Base-by-base conservation (phyloP, 2,888 invertebrate genomes). In the Dolichomitus sp. region DNA sequence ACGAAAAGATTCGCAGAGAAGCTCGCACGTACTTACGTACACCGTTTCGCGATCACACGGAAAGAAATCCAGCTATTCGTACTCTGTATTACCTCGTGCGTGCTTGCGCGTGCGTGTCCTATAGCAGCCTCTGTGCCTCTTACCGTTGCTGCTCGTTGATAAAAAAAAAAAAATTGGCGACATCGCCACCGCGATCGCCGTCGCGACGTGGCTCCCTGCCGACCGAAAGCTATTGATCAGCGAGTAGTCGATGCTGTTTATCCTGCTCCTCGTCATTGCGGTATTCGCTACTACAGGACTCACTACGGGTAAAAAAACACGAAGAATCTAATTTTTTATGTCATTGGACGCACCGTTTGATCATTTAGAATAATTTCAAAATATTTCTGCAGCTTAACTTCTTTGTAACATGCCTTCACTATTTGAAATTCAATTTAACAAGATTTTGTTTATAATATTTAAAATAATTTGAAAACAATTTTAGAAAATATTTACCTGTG, bases 221-320 rank as follows among this genome's bases (percentile, higher is more conserved):
- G 86, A 88, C 87, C 89, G 86, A 88, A 87, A 86, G 88, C 90
- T 89, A 90, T 90, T 90, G 89, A 90, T 90, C 90, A 88, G 88
- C 85, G 87, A 85, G 86, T 87, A 77, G 76, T 68, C 17, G 68
- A 61, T 42, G 48, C 42, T 69, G 54, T 73, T 61, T 19, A 37
- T 68, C 42, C 54, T 61, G 37, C 54, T 68, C 33, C 42, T 37
- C n/a, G 52, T 30, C 45, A 17, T 27, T 9, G 17, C 33, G 57
- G 33, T 59, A 59, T 59, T 33, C 14, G 57, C 33, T 33, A 7
- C 33, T 2, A 17, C 33, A 19, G 33, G 9, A 30, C 7, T 30
- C 9, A 30, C 52, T 12, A 14, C 23, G 52, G 19, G 33, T 30
- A n/a, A 30, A 17, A 33, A 30, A 59, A 59, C 7, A 27, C 1